Percentiles rank a stretch among this genome's conserved stretches.
These are phyloP conservation scores for Aurelia sp. DNA, from an alignment of 30 jellyfish, hydroid and myxozoan species.

Conservation along the genomic window DNA sequence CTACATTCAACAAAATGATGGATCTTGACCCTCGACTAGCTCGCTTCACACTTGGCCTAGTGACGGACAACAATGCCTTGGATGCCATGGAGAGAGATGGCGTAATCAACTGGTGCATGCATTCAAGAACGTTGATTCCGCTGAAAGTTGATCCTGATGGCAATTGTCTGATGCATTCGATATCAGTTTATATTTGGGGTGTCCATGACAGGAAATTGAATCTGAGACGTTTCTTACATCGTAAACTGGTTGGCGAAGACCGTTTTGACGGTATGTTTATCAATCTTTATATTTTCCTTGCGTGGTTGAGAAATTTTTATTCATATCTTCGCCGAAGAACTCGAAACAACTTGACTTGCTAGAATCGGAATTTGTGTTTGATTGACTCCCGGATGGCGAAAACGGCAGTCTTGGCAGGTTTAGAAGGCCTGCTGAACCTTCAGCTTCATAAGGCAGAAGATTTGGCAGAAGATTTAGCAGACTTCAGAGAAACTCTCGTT, in stretches of 20 bases:
- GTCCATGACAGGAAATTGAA: slow-evolving; percentile 75
- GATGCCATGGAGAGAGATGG: slow-evolving; percentile 30
- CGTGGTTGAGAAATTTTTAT: too few relatives aligned
- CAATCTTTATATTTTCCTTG: too few relatives aligned
- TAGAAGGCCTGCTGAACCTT: too few relatives aligned
- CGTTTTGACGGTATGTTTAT: slow-evolving; percentile 13
- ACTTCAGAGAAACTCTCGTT: too few relatives aligned
- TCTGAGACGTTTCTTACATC: slow-evolving; percentile 60
- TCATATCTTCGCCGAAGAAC: too few relatives aligned
- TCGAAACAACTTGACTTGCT: too few relatives aligned
- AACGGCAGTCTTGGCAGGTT: too few relatives aligned
- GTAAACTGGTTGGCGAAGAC: slow-evolving; percentile 31
- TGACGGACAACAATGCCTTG: slow-evolving; percentile 16
- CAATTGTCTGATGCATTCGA: slow-evolving; percentile 75
- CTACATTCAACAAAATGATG: slow-evolving; percentile 25
- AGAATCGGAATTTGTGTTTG: too few relatives aligned
- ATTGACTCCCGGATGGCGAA: too few relatives aligned
- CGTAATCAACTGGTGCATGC: slow-evolving; percentile 76
- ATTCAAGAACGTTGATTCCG: slow-evolving; percentile 72
- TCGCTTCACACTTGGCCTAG: slow-evolving; percentile 23
- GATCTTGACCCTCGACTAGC: slow-evolving; percentile 17
- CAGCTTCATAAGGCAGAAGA: too few relatives aligned
- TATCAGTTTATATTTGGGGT: slow-evolving; percentile 80
- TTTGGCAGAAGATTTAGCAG: too few relatives aligned
- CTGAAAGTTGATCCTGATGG: slow-evolving; percentile 76